A percentile compares a stretch with the other conserved stretches of the same genome.
phyloP scores from a whole-genome alignment of 2,888 invertebrate species.

The Caradrina kadenii region DNA sequence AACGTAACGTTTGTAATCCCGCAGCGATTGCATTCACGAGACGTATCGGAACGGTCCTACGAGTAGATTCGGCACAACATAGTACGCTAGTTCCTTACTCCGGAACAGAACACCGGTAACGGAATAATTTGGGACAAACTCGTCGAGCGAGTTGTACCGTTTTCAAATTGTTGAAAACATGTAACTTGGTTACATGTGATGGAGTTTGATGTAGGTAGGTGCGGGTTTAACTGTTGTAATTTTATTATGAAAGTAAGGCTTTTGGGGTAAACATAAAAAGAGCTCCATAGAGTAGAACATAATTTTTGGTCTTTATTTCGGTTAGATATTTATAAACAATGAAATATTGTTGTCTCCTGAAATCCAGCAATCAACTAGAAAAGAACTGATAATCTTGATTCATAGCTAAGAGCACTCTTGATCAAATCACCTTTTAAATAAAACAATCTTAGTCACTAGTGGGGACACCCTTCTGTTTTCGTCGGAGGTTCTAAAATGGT shows the following conservation, averaged over 20 bases:
- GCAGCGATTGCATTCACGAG: slow-evolving; percentile 7
- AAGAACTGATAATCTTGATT: too few relatives aligned
- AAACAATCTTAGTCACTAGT: too few relatives aligned
- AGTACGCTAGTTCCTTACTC: not conserved
- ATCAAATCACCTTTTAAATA: too few relatives aligned
- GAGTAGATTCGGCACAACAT: not conserved
- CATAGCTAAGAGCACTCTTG: too few relatives aligned
- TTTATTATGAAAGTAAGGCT: slow-evolving; percentile 2
- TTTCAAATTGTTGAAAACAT: slow-evolving; percentile 23
- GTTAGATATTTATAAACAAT: too few relatives aligned
- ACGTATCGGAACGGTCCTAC: slow-evolving; percentile 5
- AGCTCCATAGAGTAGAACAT: too few relatives aligned
- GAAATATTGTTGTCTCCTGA: too few relatives aligned
- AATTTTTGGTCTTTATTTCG: too few relatives aligned
- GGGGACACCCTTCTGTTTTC: too few relatives aligned
- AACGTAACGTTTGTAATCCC: not conserved
- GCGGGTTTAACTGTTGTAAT: slow-evolving; percentile 2
- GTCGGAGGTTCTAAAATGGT: too few relatives aligned
- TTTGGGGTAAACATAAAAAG: not conserved
- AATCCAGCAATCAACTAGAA: too few relatives aligned
- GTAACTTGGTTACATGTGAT: slow-evolving; percentile 20
- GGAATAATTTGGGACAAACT: slow-evolving; percentile 36
- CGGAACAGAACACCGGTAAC: slow-evolving; percentile 1
- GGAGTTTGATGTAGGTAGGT: slow-evolving; percentile 15
- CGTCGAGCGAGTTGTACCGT: not conserved